Conservation (phyloP, 2,797 vertebrate species). For the Scleropages formosus region DNA sequence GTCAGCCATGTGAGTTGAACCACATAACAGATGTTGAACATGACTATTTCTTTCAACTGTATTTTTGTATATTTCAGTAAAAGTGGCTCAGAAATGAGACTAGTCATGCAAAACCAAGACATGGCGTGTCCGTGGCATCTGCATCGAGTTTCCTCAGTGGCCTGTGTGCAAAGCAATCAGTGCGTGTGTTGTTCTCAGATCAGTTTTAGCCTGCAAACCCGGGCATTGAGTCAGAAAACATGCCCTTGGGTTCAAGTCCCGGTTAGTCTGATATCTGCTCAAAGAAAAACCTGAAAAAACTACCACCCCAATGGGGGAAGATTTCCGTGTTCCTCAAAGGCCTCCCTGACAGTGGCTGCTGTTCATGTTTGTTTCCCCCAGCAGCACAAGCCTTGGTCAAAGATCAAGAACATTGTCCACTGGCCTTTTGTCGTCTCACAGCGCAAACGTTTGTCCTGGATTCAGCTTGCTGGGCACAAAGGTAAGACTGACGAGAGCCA, state of each 20-base stretch:
- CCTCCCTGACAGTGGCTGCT: background rate
- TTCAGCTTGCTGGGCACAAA: constrained; percentile 95
- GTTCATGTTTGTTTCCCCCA: constrained; percentile 49
- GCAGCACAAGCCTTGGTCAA: constrained; percentile 88
- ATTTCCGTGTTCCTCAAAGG: background rate
- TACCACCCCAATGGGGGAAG: background rate
- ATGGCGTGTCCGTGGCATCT: background rate
- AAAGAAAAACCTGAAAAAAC: constrained; percentile 4
- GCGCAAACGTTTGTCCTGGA: constrained; percentile 88
- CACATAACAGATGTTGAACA: constrained; percentile 2
- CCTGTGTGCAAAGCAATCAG: background rate
- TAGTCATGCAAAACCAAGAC: background rate
- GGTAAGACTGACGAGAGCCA: constrained; percentile 64
- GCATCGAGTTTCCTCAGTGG: background rate
- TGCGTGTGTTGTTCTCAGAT: background rate
- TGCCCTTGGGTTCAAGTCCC: constrained; percentile 12
- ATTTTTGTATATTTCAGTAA: constrained; percentile 4
- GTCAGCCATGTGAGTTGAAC: constrained; percentile 8
- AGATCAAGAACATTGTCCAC: constrained; percentile 89
- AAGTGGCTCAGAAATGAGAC: background rate
- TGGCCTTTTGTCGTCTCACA: constrained; percentile 85
- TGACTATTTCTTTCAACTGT: background rate
- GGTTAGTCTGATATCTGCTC: background rate
- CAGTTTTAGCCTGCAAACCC: background rate
- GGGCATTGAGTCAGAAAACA: background rate